Base-by-base conservation (phyloP, 2,888 invertebrate species). In the Drosophila greeni region DNA sequence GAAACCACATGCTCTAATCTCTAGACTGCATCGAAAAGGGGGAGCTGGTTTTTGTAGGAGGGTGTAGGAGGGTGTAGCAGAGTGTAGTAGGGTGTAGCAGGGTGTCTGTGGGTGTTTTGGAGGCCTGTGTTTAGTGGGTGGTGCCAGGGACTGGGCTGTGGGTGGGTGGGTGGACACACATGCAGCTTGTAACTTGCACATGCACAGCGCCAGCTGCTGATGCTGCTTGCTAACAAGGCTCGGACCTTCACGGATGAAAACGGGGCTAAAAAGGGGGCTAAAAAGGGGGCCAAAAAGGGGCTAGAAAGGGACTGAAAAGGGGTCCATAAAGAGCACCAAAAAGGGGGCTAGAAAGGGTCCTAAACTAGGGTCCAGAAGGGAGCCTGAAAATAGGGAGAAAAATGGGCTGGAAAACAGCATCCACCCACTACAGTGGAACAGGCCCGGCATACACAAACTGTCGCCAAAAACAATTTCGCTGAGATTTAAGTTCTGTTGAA, bases 391-490 rank as follows among this genome's bases (percentile, higher is more conserved):
- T 1, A 0, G 26, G 26, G 26, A 8, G 26, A 8, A 23, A 24
- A 7, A 1, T 24, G 26, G 26, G 26, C 26, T 9, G 14, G 45
- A 11, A n/a, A 37, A 18, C 31, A 26, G 8, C 20, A 8, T 14
- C 47, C 47, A 24, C 39, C 47, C 47, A 37, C 48, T 20, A 40
- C 33, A 61, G 36, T 61, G 55, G 29, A 45, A 26, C 52, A 55
- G 66, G 33, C 48, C 40, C 56, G 75, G 61, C 75, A 69, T 60
- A 55, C 73, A 75, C 67, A 75, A 79, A 84, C 80, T 82, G 80
- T 81, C 80, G 82, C 84, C 82, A 84, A 82, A 84, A 84, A 84
- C 84, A 84, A 80, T 80, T 80, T 81, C 76, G 80, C 69, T 75
- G 69, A 82, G 80, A 82, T 81, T 81, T 80, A 82, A 84, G 84